Base-by-base conservation (phyloP, 2,113 vertebrate species). In the Penelope pileata region DNA sequence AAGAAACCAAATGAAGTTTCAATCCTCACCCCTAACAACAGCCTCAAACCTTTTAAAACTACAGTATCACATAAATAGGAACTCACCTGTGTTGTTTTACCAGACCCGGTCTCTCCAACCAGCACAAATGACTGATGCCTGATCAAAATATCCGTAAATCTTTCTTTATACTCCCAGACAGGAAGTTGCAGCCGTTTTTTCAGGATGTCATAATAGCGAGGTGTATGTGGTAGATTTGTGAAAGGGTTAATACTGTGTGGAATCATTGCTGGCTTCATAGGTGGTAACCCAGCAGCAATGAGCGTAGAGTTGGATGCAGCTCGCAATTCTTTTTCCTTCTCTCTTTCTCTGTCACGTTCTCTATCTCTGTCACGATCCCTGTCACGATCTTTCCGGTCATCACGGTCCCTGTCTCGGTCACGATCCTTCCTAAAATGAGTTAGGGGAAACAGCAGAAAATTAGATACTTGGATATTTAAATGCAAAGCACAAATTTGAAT, bases 111-210 rank as follows among this genome's bases (percentile, higher is more conserved):
- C 97, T 99, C 99, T 91, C 99, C 99, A 50, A 99, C 99, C 70
- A 99, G 96, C 70, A 99, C 99, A 95, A 99, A 99, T 42, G 98
- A 98, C 97, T 99, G 99, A 96, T 99, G 98, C 53, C 98, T 98
- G 76, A 98, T 97, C 91, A 99, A 97, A 96, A 99, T 99, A 92
- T 99, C 98, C 4, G 98, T 98, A 97, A 99, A 99, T 59, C 98
- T 98, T 94, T 99, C 99, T 86, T 98, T 99, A 96, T 99, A 99
- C 94, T 99, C 99, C 98, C 99, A 99, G 50, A 99, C 99, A 24
- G 99, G 99, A 91, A 99, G 98, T 14, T 98, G 99, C 76, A 99
- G 98, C 24, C 99, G 97, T 91, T 99, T 99, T 97, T 99, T 99
- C 82, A 99, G 97, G 97, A 99, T 99, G 73, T 99, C 99, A 38